Evolutionary conservation across 1,140 invertebrate species (phyloP), one percentile per base, ranked within the genome.

Genomic region (Zaprionus vittiger): DNA sequence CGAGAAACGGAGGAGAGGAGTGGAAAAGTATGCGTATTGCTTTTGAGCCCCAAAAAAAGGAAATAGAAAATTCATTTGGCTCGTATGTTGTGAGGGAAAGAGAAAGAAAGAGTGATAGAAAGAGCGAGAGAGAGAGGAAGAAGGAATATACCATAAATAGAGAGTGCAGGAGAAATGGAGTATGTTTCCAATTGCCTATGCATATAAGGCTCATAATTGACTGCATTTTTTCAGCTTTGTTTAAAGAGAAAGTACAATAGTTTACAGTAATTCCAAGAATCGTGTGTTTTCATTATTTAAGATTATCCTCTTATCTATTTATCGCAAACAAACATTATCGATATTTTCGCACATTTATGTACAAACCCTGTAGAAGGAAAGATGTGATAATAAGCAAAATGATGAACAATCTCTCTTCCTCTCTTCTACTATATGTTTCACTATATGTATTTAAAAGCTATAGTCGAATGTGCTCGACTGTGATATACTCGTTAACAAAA

Each of bases 31-130:
- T 62, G 34, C 24, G 41, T 61, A 44, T 73, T 31, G 64, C 41
- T 66, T 59, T 52, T 17, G 14, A 34, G 28, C 22, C 2, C 15
- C 6, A 59, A 38, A 15, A 59, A 56, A 52, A 31, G 31, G 34
- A 26, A 60, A 63, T 52, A 37, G 34, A 34, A 75, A 70, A 71
- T 56, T 71, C 59, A 56, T 69, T 55, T 74, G 0, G 3, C 24
- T n/a, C 11, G 28, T 24, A 38, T 49, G n/a, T 65, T 38, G n/a
- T 17, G n/a, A 37, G 22, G 7, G 11, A 20, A 11, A 20, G 20
- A 15, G 44, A 47, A 15, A 22, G 1, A 49, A 7, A 20, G 17
- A 9, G 17, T 5, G 41, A 17, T 4, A n/a, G 41, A n/a, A 4
- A n/a, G 41, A 44, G n/a, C 2, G 15, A 17, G 17, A 17, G 44